Conservation (phyloP, 1,140 invertebrate species). For the Drosophila watanabei region DNA sequence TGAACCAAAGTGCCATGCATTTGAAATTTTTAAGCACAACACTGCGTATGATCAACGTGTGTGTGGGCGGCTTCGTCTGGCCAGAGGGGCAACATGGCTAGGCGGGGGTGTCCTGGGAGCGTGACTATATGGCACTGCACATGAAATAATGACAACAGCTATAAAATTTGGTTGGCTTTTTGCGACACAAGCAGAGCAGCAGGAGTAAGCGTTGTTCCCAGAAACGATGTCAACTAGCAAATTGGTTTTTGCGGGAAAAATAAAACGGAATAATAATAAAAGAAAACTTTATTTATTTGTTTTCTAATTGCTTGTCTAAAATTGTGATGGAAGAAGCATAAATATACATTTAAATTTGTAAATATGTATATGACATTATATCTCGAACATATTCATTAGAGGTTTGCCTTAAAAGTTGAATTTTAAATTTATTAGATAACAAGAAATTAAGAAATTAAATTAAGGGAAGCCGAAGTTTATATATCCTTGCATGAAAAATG, state of each 20-base stretch:
- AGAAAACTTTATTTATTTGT: not conserved
- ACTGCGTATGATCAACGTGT: constrained; percentile 66
- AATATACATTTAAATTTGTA: too few relatives aligned
- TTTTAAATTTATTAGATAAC: too few relatives aligned
- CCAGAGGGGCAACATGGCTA: not conserved
- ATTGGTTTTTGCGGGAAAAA: not conserved
- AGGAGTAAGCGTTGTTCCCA: constrained; percentile 24
- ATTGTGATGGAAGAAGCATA: not conserved
- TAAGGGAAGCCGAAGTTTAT: too few relatives aligned
- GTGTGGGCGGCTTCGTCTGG: constrained; percentile 15
- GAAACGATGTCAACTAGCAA: constrained; percentile 9
- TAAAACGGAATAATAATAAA: not conserved
- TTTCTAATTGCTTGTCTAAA: not conserved
- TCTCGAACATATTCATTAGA: too few relatives aligned
- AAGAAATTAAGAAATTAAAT: too few relatives aligned
- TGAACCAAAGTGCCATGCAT: constrained; percentile 65
- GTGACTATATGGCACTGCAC: constrained; percentile 52
- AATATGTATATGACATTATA: too few relatives aligned
- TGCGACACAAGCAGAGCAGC: constrained; percentile 49
- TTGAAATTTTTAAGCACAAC: constrained; percentile 68
- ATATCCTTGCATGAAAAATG: too few relatives aligned
- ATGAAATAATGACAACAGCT: constrained; percentile 67
- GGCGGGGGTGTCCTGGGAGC: constrained; percentile 11
- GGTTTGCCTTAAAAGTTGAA: too few relatives aligned
- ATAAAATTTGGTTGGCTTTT: constrained; percentile 69